phyloP scores from a whole-genome alignment of 2,888 invertebrate genomes.

The Parnassius glacialis region DNA sequence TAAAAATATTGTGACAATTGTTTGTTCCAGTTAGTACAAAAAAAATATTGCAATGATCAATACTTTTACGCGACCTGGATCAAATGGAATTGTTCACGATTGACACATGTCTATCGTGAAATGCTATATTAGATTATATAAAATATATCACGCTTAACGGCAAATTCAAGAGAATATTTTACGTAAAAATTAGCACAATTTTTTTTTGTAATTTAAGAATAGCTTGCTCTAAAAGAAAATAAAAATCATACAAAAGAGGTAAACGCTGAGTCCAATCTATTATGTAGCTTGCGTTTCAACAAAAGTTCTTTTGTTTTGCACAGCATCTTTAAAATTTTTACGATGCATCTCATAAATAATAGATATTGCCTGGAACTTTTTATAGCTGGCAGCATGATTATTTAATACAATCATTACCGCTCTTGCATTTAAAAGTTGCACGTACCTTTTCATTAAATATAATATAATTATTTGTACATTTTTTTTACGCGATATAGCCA shows the following conservation, averaged over 20 bases:
- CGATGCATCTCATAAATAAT: conserved; percentile 18
- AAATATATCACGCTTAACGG: too few relatives aligned
- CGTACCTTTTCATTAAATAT: not conserved
- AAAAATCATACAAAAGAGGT: conserved; percentile 17
- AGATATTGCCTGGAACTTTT: conserved; percentile 14
- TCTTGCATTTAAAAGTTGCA: too few relatives aligned
- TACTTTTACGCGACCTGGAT: too few relatives aligned
- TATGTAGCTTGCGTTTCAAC: conserved; percentile 20
- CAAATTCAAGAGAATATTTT: not conserved
- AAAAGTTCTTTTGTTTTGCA: conserved; percentile 20
- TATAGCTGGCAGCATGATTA: conserved; percentile 7
- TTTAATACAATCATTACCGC: not conserved
- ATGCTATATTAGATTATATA: too few relatives aligned
- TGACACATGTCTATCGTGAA: too few relatives aligned
- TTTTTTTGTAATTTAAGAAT: conserved; percentile 11
- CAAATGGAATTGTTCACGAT: too few relatives aligned
- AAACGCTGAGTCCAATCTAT: conserved; percentile 19
- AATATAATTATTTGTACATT: too few relatives aligned
- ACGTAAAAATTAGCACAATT: not conserved
- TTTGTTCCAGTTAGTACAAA: too few relatives aligned
- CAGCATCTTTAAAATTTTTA: conserved; percentile 19
- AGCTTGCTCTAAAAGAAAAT: conserved; percentile 12
- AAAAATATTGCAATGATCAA: too few relatives aligned
- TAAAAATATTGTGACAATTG: too few relatives aligned
- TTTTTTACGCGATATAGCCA: too few relatives aligned